Conservation (phyloP, 1,140 invertebrate species). For the Sinonovacula constricta region DNA sequence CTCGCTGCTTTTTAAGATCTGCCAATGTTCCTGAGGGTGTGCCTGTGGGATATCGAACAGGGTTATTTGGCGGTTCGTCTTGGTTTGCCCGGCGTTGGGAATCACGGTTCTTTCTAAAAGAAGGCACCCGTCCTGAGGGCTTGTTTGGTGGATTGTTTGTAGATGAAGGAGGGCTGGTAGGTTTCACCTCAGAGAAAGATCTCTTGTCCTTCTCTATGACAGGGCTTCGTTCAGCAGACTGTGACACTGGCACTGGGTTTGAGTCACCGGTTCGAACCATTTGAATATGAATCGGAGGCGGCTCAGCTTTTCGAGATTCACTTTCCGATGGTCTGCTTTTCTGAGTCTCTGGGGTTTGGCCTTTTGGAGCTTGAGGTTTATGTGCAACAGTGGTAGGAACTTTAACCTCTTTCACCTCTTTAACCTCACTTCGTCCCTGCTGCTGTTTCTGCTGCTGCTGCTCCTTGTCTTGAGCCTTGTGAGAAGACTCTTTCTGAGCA, state of each 20-base stretch:
- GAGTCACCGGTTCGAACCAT: conserved; percentile 33
- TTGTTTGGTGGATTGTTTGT: not conserved
- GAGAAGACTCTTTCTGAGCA: not conserved
- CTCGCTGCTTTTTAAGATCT: conserved; percentile 44
- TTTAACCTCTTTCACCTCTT: too few species aligned
- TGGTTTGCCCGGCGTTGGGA: conserved; percentile 13
- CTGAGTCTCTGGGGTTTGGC: not conserved
- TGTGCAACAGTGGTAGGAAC: not conserved
- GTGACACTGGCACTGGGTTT: not conserved
- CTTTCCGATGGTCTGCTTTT: not conserved
- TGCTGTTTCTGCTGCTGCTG: too few species aligned
- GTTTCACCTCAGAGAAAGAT: too few species aligned
- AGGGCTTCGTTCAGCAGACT: not conserved
- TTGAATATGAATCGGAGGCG: conserved; percentile 35
- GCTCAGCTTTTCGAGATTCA: not conserved
- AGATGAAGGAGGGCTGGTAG: not conserved
- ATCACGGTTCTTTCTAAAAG: conserved; percentile 46
- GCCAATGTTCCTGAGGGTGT: conserved; percentile 32
- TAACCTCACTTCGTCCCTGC: too few species aligned
- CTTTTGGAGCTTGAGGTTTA: not conserved
- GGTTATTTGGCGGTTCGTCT: not conserved
- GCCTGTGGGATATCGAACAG: conserved; percentile 18
- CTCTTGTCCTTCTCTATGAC: not conserved
- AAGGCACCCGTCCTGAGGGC: conserved; percentile 2
- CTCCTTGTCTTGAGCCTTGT: not conserved